phyloP scores from a whole-genome alignment of 2,797 vertebrate species.

The Poeciliopsis infans region DNA sequence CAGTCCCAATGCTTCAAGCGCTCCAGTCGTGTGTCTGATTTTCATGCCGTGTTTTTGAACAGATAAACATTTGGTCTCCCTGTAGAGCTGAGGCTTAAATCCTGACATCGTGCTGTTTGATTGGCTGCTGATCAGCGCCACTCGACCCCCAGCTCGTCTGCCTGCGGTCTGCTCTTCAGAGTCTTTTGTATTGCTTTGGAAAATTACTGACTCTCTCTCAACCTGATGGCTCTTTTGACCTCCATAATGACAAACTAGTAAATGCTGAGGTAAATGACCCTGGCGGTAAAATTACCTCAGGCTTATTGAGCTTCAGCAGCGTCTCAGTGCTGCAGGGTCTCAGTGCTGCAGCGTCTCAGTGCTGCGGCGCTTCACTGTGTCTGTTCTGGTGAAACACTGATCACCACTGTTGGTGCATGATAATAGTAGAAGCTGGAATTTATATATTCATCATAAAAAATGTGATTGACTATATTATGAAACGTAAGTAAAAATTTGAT shows the following conservation, averaged over 20 bases:
- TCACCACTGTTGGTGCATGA: background rate
- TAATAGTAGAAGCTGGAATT: background rate
- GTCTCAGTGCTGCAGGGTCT: conserved; percentile 1
- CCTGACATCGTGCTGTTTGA: conserved; percentile 27
- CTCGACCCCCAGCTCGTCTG: conserved; percentile 29
- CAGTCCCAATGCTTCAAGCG: background rate
- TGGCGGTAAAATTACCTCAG: conserved; percentile 8
- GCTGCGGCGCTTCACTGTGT: background rate
- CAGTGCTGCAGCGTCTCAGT: background rate
- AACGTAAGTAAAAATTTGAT: background rate
- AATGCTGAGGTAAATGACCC: background rate
- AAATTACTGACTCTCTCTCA: conserved; percentile 13
- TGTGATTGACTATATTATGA: background rate
- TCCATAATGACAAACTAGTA: background rate
- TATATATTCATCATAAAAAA: background rate
- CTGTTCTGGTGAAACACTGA: background rate
- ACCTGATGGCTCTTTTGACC: conserved; percentile 13
- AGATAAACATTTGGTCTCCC: conserved; percentile 36
- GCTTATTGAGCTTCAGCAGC: background rate
- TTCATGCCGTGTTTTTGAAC: conserved; percentile 6
- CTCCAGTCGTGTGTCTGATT: conserved; percentile 4
- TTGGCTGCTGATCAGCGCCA: conserved; percentile 18
- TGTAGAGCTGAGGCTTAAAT: conserved; percentile 22
- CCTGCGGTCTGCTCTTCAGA: conserved; percentile 18
- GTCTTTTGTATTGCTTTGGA: conserved; percentile 20